Base-by-base conservation (phyloP, 2,888 invertebrate genomes). In the Petrolisthes cinctipes region DNA sequence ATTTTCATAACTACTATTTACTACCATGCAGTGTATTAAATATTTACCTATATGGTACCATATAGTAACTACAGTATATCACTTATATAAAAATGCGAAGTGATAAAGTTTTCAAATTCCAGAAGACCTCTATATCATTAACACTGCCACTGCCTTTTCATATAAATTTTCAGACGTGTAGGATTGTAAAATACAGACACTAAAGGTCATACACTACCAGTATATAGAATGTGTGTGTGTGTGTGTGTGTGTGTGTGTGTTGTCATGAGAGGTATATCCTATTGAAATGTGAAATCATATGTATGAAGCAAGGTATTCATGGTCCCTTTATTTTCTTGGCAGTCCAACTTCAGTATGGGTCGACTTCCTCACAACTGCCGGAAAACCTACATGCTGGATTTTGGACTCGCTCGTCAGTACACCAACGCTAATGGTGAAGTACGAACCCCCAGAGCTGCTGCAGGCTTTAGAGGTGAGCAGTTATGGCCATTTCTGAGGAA, bases 291-390 rank as follows among this genome's bases (percentile, higher is more conserved):
- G 0, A 37, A 14, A 66, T 66, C 17, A 14, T 66, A 11, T 66
- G 17, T 66, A 66, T 66, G 66, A 66, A 66, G 66, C 2, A 37
- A 37, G 37, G 37, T 37, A 37, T 37, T 37, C 37, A 37, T 37
- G 37, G 37, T 37, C 37, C 37, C 37, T 37, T 1, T 37, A 37
- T 37, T 37, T 37, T 37, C 37, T 37, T 37, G 37, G 11, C 94
- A 98, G 98, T 99, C 99, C 92, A 99, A 99, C 94, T 99, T 99
- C 95, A 98, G 99, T 91, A 98, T 99, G 94, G 99, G 99, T 56
- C 96, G 99, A 5, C 95, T 97, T 92, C 96, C 97, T 53, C 95
- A 96, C 92, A 98, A 97, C 93, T 95, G 96, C 92, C 95, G 98
- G 80, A 96, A 96, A 92, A 97, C 97, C 76, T 99, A 97, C 94